phyloP scores from a whole-genome alignment of 2,888 invertebrate species.

The Pammene fasciana region DNA sequence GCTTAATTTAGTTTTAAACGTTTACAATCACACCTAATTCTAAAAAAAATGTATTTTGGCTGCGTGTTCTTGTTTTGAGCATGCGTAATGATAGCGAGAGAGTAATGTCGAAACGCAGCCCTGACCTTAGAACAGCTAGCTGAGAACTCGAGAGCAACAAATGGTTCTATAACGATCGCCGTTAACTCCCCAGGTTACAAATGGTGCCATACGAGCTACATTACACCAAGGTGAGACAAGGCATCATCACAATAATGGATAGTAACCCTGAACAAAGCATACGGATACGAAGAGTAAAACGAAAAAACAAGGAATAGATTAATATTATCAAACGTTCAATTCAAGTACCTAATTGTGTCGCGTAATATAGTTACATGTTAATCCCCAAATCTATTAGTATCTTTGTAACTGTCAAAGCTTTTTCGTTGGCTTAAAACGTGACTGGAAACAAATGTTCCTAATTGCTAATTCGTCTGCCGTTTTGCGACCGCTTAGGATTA shows the following conservation, averaged over 20 bases:
- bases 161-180: conserved; percentile 63
- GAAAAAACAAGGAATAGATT: conserved; percentile 39
- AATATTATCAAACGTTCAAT: conserved; percentile 52
- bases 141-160: conserved; percentile 55
- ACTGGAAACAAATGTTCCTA: conserved; percentile 61
- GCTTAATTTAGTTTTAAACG: conserved; percentile 40
- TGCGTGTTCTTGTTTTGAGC: conserved; percentile 47
- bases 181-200: conserved; percentile 48
- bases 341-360: conserved; percentile 47
- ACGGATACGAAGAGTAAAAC: conserved; percentile 42
- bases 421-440: conserved; percentile 58
- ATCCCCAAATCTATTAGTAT: conserved; percentile 29
- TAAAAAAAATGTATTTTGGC: conserved; percentile 37
- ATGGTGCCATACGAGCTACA: conserved; percentile 61
- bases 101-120: conserved; percentile 52
- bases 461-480: conserved; percentile 63
- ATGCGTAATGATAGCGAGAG: conserved; percentile 44
- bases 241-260: conserved; percentile 50
- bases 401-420: conserved; percentile 53
- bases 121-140: conserved; percentile 60
- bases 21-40: conserved; percentile 26
- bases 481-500: conserved; percentile 58
- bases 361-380: conserved; percentile 27
- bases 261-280: conserved; percentile 54
- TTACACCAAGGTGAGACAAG: conserved; percentile 67